Base-by-base conservation (phyloP, 2,113 vertebrate genomes). In the Meriones unguiculatus region DNA sequence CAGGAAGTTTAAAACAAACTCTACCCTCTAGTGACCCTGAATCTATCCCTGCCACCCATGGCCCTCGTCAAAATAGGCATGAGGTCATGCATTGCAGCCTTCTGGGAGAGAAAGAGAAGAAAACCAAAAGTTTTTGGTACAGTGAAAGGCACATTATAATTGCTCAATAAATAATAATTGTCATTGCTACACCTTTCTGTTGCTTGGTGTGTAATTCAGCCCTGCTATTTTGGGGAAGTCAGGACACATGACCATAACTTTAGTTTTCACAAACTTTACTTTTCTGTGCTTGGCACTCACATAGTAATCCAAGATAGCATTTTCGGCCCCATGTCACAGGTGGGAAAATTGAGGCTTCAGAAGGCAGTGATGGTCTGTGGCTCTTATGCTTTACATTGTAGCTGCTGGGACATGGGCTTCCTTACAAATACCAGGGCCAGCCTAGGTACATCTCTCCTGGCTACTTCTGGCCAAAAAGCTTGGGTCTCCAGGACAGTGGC, bases 71-170 rank as follows among this genome's bases (percentile, higher is more conserved):
- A 90, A 82, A 28, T 17, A n/a, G 38, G 73, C 35, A 15, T 22
- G 64, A 76, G 32, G 35, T 35, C 22, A 62, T 69, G 24, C 77
- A 52, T n/a, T 50, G 6, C 18, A 57, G 82, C 41, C 22, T 86
- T 50, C 62, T 87, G 32, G 50, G 85, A 88, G 70, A 50, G 35
- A 65, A 50, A 50, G 38, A 35, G 62, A 59, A 41, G 54, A 38
- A 78, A 62, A 35, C 76, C 6, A 65, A 6, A 84, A 30, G n/a
- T 41, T 89, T 69, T 72, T 59, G 24, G 41, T 41, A 9, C 15
- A 13, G 32, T 1, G 15, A 32, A 18, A 5, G 4, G 77, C 57
- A 2, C 30, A 0, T 1, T 24, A n/a, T 46, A 30, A 4, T 18
- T 38, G 1, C 72, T 73, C 70, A 7, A 7, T 18, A 46, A 59